These are phyloP conservation scores for Glaucidium brasilianum DNA, from an alignment of 2,113 vertebrate genomes.

Conservation along the genomic window DNA sequence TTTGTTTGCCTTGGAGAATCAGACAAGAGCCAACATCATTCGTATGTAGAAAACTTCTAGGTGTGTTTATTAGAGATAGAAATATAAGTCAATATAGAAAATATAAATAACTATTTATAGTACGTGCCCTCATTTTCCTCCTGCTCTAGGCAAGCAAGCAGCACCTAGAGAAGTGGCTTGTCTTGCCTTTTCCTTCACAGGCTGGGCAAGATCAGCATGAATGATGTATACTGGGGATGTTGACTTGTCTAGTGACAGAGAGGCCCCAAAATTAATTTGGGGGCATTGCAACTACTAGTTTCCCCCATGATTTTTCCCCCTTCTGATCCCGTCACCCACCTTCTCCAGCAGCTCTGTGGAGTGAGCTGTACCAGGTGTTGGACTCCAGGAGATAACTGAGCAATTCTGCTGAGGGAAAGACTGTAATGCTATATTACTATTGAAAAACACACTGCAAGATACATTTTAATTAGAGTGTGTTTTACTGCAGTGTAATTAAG, in stretches of 20 bases:
- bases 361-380: neutral
- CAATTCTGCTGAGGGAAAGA: neutral
- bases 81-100: neutral
- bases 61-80: neutral
- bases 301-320: neutral
- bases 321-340: neutral
- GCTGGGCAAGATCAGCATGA: accelerated
- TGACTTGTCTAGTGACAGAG: neutral
- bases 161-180: neutral
- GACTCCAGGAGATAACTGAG: neutral
- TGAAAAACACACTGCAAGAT: neutral
- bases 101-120: neutral
- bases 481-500: neutral
- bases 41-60: neutral
- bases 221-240: accelerated
- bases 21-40: accelerated
- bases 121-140: neutral
- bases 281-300: neutral
- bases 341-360: neutral
- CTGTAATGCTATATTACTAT: neutral
- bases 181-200: neutral
- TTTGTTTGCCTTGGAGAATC: neutral
- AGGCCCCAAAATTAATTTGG: neutral
- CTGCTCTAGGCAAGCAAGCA: neutral
- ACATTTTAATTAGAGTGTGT: neutral